A percentile compares a stretch with the other conserved stretches of the same genome.
These are phyloP conservation scores for Halisarca cf. caerulea DNA, from an alignment of 37 sponge, comb jelly and placozoan species.

Conservation along the genomic window DNA sequence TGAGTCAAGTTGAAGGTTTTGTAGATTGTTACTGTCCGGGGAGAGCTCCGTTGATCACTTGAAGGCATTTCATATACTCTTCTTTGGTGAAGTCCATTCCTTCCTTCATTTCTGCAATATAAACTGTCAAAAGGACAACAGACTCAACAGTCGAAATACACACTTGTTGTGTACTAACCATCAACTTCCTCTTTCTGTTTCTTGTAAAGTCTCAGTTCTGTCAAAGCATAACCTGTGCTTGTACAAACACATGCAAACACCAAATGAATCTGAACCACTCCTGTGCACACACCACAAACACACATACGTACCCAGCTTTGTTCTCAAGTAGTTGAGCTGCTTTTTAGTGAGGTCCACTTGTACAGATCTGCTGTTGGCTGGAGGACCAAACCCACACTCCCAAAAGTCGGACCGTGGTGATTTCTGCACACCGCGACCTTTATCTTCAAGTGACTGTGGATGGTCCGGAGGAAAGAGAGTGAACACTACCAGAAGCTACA, in stretches of 20 bases:
- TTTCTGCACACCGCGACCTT: too few relatives aligned
- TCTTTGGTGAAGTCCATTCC: background rate
- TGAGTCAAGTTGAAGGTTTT: too few relatives aligned
- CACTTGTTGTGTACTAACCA: constrained; percentile 11
- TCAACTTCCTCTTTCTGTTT: constrained; percentile 35
- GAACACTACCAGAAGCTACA: background rate
- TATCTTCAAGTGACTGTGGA: too few relatives aligned
- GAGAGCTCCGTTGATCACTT: constrained; percentile 5
- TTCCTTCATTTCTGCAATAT: background rate
- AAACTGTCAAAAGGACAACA: background rate
- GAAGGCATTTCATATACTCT: background rate
- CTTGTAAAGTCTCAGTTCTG: constrained; percentile 67
- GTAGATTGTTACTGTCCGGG: too few relatives aligned
- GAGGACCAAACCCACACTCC: too few relatives aligned
- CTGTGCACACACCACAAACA: too few relatives aligned
- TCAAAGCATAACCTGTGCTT: constrained; percentile 59
- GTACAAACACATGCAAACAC: background rate
- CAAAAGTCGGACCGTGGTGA: too few relatives aligned
- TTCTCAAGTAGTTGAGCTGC: constrained; percentile 56
- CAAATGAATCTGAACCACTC: too few relatives aligned
- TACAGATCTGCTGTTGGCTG: too few relatives aligned
- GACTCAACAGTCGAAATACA: background rate
- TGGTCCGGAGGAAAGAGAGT: too few relatives aligned
- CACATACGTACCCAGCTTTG: constrained; percentile 61
- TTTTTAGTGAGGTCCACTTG: background rate